Conservation (phyloP, 2,888 invertebrate genomes). For the Standfussiana lucernea region DNA sequence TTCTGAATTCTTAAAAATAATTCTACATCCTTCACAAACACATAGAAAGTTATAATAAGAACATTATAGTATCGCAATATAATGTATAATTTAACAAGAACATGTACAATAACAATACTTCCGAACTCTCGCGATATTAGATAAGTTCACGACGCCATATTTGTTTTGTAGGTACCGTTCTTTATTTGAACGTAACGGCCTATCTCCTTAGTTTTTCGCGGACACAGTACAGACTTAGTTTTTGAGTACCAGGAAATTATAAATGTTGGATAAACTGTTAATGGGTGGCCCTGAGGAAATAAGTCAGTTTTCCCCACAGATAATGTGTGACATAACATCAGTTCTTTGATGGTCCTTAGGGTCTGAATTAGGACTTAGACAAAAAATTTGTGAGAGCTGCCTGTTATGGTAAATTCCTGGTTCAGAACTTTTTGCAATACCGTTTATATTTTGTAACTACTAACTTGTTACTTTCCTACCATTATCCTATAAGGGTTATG, state of each 20-base stretch:
- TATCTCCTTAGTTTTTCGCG: conserved; percentile 1
- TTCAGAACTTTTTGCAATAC: not conserved
- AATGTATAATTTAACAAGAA: conserved; percentile 28
- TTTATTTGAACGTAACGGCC: conserved; percentile 32
- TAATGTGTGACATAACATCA: not conserved
- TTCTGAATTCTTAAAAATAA: not conserved
- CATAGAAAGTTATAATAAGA: conserved; percentile 14
- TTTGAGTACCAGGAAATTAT: conserved; percentile 19
- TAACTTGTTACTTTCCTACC: not conserved
- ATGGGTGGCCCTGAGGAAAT: not conserved
- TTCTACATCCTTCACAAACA: conserved; percentile 1
- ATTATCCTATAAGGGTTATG: no score
- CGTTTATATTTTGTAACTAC: not conserved
- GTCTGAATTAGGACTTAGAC: not conserved
- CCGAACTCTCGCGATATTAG: conserved; percentile 37
- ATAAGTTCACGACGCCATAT: conserved; percentile 42
- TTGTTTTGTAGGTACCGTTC: conserved; percentile 34
- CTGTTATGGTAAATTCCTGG: not conserved
- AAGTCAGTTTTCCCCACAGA: not conserved
- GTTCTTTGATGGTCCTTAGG: not conserved
- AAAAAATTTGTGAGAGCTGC: not conserved
- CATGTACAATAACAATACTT: conserved; percentile 40
- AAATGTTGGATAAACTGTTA: conserved; percentile 18
- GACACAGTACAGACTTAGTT: no score
- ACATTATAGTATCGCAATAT: conserved; percentile 14